Evolutionary conservation across 2,888 invertebrate species (phyloP), one percentile per base, ranked within the genome.

Genomic region (Magallana nippona): DNA sequence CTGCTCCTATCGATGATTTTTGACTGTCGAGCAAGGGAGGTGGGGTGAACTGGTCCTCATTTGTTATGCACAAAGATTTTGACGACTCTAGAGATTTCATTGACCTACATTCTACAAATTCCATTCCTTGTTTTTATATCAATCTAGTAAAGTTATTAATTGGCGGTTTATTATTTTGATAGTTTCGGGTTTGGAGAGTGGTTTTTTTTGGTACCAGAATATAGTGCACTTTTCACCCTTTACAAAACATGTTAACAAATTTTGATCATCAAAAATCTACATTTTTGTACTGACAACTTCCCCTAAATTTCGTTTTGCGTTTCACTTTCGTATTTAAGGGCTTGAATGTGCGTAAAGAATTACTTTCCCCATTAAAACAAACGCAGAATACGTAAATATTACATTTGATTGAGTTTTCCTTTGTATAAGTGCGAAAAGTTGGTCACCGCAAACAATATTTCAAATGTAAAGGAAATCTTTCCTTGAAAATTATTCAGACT

Each of bases 31-130:
- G 44, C 44, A 44, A 44, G 44, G 44, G 44, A 11, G 71, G 27
- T 27, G 71, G 71, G 22, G 71, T 27, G 13, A 71, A 27, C 32
- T 15, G 27, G 71, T 27, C 27, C 27, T 27, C 27, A 27, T 71
- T 27, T 19, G n/a, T 17, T 60, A 60, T 60, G 17, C 60, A 60
- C 44, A 44, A 44, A 44, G 44, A 44, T 44, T 44, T 44, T 44
- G 60, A 60, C n/a, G 19, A 60, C 60, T 19, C 62, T 19, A 13
- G 1, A 1, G 11, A 11, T 71, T 22, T 27, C 71, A 71, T 13
- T 71, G 27, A 71, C 13, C 71, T 32, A 71, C 71, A 71, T 71
- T 71, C 71, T 32, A 13, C 32, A 32, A 71, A 71, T 71, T 71
- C 15, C 71, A 27, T 71, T 71, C 22, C 71, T 22, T 22, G 11